These are phyloP conservation scores for Chamaetylas fuelleborni DNA, from an alignment of 2,113 vertebrate genomes.

Conservation along the genomic window DNA sequence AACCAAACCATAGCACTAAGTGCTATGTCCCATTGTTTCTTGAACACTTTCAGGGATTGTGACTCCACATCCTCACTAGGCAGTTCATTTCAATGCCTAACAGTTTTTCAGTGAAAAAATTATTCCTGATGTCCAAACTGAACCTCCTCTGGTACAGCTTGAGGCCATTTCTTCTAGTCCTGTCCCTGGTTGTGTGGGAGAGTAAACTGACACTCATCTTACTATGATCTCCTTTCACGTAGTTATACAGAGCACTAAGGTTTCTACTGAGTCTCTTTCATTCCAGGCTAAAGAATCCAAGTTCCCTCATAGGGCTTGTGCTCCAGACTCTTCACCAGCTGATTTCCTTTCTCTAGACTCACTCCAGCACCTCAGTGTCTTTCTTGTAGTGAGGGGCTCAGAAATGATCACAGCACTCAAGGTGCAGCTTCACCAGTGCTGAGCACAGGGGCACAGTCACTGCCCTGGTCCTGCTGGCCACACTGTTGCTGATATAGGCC, in stretches of 20 bases:
- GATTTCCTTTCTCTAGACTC: neutral
- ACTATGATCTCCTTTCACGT: accelerated
- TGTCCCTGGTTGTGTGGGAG: too few relatives aligned
- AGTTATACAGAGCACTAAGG: neutral
- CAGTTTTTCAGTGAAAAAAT: neutral
- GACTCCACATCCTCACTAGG: neutral
- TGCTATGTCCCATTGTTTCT: neutral
- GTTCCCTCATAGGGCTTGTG: accelerated
- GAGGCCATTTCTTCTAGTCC: neutral
- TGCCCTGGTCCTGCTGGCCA: neutral
- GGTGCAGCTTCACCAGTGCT: neutral
- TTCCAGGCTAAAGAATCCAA: neutral
- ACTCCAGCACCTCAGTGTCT: neutral
- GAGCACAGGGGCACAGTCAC: accelerated
- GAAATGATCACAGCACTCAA: neutral
- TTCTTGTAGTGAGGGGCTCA: neutral
- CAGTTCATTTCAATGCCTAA: neutral
- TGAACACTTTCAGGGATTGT: neutral
- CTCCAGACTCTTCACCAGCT: neutral
- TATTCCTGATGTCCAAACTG: neutral
- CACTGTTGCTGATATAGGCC: neutral
- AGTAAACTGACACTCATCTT: neutral
- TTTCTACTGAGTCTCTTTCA: neutral
- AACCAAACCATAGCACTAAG: neutral
- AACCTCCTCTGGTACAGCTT: neutral